These are phyloP conservation scores for Crematogaster levior DNA, from an alignment of 2,888 invertebrate genomes.

Conservation along the genomic window DNA sequence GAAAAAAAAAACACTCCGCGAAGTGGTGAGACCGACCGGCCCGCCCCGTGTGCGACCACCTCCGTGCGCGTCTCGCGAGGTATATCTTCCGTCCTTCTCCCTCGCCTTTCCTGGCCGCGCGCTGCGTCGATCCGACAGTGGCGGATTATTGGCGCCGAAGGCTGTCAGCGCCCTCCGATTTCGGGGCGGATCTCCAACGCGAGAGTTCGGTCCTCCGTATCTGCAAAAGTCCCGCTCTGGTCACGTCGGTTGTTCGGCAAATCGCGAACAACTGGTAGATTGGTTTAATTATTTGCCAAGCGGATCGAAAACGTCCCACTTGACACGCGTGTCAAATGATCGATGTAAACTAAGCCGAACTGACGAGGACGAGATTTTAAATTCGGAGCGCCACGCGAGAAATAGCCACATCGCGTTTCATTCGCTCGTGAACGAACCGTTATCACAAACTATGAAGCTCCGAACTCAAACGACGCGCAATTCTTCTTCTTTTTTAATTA, in stretches of 20 bases:
- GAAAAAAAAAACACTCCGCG: slow-evolving; percentile 62
- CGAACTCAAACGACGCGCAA: no score
- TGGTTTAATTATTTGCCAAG: no score
- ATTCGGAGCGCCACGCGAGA: neutral
- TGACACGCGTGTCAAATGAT: no score
- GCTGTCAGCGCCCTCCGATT: slow-evolving; percentile 13
- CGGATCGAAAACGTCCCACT: no score
- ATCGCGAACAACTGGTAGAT: no score
- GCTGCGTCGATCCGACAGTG: slow-evolving; percentile 26
- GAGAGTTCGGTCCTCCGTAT: neutral
- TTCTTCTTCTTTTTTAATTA: no score
- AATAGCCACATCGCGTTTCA: neutral
- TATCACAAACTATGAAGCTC: neutral
- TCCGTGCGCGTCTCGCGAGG: slow-evolving; percentile 59
- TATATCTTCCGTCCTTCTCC: slow-evolving; percentile 65
- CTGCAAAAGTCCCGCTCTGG: neutral
- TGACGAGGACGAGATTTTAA: no score
- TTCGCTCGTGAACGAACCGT: neutral
- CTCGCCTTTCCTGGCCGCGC: slow-evolving; percentile 57
- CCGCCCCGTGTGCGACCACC: slow-evolving; percentile 72
- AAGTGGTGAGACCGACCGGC: slow-evolving; percentile 70
- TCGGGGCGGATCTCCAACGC: slow-evolving; percentile 1
- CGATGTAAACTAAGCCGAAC: no score
- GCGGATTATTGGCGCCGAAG: slow-evolving; percentile 1
- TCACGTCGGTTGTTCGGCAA: no score